These are phyloP conservation scores for Cistogaster globosa DNA, from an alignment of 2,888 invertebrate species.

Conservation along the genomic window DNA sequence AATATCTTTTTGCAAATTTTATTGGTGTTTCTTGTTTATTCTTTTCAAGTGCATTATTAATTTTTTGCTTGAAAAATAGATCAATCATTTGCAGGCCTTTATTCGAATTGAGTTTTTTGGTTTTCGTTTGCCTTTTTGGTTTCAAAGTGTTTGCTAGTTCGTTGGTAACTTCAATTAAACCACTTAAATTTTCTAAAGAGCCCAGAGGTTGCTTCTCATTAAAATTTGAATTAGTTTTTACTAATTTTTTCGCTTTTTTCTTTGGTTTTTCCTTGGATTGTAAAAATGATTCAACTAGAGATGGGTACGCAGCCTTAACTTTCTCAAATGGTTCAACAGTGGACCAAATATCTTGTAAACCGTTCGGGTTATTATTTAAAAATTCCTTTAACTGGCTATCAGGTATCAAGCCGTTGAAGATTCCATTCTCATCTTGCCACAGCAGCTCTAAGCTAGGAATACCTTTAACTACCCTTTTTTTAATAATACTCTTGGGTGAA, in stretches of 20 bases:
- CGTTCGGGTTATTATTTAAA: conserved; percentile 83
- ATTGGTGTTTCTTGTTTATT: conserved; percentile 63
- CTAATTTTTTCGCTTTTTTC: conserved; percentile 80
- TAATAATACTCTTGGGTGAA: conserved; percentile 84
- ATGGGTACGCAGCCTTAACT: conserved; percentile 86
- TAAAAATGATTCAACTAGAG: conserved; percentile 85
- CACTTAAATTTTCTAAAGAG: conserved; percentile 75
- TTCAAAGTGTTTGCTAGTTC: conserved; percentile 76
- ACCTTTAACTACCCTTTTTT: conserved; percentile 85
- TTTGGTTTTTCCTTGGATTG: conserved; percentile 85
- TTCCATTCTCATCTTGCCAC: conserved; percentile 86
- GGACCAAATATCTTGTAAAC: conserved; percentile 84
- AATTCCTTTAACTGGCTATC: conserved; percentile 85
- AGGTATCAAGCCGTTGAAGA: conserved; percentile 86
- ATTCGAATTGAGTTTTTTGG: conserved; percentile 80
- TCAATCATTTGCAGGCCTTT: conserved; percentile 80
- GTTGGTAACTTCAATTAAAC: conserved; percentile 75
- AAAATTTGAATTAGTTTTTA: conserved; percentile 74
- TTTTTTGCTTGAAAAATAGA: conserved; percentile 76
- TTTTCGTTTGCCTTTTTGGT: conserved; percentile 73
- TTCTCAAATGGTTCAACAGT: conserved; percentile 88
- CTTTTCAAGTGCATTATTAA: background rate
- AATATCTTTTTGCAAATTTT: conserved; percentile 45
- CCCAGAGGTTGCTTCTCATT: conserved; percentile 76
- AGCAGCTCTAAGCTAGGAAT: conserved; percentile 89